These are phyloP conservation scores for Liolophura sinensis DNA, from an alignment of 1,140 invertebrate species.

Conservation along the genomic window DNA sequence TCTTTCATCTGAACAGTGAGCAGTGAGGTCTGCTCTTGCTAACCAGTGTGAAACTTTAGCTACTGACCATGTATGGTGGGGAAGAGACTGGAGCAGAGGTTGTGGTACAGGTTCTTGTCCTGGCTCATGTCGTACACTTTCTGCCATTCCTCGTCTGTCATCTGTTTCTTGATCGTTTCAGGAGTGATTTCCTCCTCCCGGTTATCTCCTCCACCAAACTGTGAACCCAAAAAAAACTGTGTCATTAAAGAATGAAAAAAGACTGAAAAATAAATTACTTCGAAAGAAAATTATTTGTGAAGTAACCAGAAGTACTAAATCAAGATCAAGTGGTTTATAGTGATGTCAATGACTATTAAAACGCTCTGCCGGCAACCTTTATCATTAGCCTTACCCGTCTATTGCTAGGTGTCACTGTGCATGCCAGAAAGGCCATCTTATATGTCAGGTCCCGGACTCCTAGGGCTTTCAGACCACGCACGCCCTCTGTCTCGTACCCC, in stretches of 20 bases:
- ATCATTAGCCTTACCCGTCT: slow-evolving; percentile 65
- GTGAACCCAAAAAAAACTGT: slow-evolving; percentile 15
- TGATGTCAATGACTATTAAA: no score
- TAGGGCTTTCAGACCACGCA: slow-evolving; percentile 88
- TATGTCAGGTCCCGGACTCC: slow-evolving; percentile 97
- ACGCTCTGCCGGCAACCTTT: no score
- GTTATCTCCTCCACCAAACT: slow-evolving; percentile 62
- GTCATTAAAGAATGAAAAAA: not conserved
- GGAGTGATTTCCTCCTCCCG: slow-evolving; percentile 67
- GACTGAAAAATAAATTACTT: not conserved
- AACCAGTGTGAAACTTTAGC: no score
- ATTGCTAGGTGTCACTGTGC: slow-evolving; percentile 85
- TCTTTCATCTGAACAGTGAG: no score
- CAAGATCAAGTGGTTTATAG: no score
- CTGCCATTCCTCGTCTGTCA: slow-evolving; percentile 94
- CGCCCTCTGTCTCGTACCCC: slow-evolving; percentile 79
- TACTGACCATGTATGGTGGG: slow-evolving; percentile 88
- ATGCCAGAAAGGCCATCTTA: slow-evolving; percentile 92
- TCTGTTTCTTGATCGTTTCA: slow-evolving; percentile 90
- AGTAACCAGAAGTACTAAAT: no score
- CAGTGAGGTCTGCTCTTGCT: no score
- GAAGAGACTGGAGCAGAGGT: slow-evolving; percentile 91
- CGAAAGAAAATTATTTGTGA: no score
- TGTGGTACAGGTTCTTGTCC: slow-evolving; percentile 90
- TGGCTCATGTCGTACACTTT: slow-evolving; percentile 96